Percentiles rank a stretch among this genome's conserved stretches.
These are phyloP conservation scores for Ctenopoma kingsleyae DNA, from an alignment of 2,797 vertebrate genomes.

Conservation along the genomic window DNA sequence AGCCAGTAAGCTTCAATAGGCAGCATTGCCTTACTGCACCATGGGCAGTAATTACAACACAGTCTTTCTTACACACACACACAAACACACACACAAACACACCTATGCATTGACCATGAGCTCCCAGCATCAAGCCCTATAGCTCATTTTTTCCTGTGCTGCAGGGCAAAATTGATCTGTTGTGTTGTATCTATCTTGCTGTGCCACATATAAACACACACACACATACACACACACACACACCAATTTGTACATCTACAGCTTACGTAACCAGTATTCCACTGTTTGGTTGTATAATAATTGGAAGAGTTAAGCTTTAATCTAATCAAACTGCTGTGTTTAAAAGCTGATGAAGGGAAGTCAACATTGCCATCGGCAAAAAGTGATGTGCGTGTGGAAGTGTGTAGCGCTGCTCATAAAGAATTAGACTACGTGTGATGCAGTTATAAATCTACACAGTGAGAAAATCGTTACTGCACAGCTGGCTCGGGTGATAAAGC, in stretches of 20 bases:
- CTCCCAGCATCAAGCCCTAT: not conserved
- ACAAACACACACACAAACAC: too few species aligned
- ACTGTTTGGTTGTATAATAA: conserved; percentile 45
- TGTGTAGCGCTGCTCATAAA: not conserved
- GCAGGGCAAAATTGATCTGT: conserved; percentile 18
- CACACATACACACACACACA: conserved; percentile 21
- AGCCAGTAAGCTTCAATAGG: not conserved
- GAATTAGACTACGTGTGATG: not conserved
- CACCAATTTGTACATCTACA: conserved; percentile 12
- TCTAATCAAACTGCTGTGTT: conserved; percentile 39
- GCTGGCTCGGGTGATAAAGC: conserved; percentile 34
- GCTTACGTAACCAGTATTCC: conserved; percentile 44
- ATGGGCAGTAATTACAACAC: conserved; percentile 9
- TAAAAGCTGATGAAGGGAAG: conserved; percentile 33
- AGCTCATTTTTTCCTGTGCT: conserved; percentile 24
- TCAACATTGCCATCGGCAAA: not conserved
- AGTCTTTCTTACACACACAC: not conserved
- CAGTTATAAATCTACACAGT: conserved; percentile 32
- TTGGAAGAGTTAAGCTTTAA: conserved; percentile 37
- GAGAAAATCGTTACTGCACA: conserved; percentile 27
- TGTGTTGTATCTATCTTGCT: conserved; percentile 18
- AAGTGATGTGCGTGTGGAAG: conserved; percentile 14
- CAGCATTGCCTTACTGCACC: conserved; percentile 1
- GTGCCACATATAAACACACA: conserved; percentile 16
- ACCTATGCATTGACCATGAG: conserved; percentile 5